phyloP scores from a whole-genome alignment of 1,140 invertebrate genomes.

The Triops longicaudatus region DNA sequence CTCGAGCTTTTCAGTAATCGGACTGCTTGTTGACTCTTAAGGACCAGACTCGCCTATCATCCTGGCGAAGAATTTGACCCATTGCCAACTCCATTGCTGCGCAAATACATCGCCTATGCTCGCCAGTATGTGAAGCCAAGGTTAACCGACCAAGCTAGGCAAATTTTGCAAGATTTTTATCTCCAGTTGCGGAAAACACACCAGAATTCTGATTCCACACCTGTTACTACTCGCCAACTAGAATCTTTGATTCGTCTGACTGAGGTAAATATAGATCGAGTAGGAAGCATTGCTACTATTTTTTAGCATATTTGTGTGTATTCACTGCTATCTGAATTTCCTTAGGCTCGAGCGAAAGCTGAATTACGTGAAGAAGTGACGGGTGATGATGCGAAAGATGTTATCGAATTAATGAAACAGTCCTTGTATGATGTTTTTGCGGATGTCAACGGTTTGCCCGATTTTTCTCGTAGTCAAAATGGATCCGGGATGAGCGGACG shows the following conservation, averaged over 20 bases:
- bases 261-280: constrained; percentile 48
- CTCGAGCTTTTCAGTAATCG: neutral
- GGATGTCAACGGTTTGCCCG: constrained; percentile 57
- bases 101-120: constrained; percentile 88
- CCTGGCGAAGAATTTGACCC: constrained; percentile 53
- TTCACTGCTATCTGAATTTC: too few relatives aligned
- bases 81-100: constrained; percentile 45
- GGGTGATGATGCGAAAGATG: constrained; percentile 68
- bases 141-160: constrained; percentile 58
- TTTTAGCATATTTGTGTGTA: constrained; percentile 22
- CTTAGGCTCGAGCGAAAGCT: constrained; percentile 68
- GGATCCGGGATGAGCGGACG: constrained; percentile 62
- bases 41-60: constrained; percentile 53
- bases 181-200: constrained; percentile 61
- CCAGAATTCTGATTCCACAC: constrained; percentile 51
- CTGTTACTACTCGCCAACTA: constrained; percentile 73
- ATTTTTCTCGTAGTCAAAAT: constrained; percentile 59
- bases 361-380: constrained; percentile 74
- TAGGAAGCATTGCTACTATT: neutral
- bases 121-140: constrained; percentile 77
- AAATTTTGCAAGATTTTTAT: constrained; percentile 70
- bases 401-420: constrained; percentile 73
- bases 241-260: constrained; percentile 81
- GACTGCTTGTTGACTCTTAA: constrained; percentile 35
- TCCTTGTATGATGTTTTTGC: constrained; percentile 67